These are phyloP conservation scores for Falco columbarius DNA, from an alignment of 2,797 vertebrate genomes.

Conservation along the genomic window DNA sequence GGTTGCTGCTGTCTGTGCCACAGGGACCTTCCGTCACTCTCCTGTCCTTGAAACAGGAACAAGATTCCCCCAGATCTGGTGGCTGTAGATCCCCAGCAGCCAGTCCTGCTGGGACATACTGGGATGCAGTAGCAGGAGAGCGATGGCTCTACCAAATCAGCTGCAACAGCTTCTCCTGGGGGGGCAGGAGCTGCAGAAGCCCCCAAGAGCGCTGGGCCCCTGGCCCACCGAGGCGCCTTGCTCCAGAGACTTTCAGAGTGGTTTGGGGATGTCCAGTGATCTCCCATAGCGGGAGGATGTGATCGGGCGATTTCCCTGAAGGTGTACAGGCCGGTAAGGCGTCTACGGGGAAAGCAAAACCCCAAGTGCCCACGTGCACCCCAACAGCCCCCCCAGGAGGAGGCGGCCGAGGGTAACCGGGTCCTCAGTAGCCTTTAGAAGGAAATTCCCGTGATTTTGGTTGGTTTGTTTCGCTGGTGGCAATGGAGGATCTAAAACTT, in stretches of 20 bases:
- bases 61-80: rapidly evolving
- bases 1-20: rapidly evolving
- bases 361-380: rapidly evolving
- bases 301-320: too few species aligned
- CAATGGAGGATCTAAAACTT: background rate
- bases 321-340: background rate
- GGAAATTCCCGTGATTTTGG: background rate
- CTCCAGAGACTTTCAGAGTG: background rate
- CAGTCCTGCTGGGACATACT: background rate
- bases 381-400: background rate
- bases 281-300: background rate
- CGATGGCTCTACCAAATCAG: too few species aligned
- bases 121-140: background rate
- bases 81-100: background rate
- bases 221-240: too few species aligned
- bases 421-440: too few species aligned
- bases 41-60: background rate
- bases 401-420: rapidly evolving
- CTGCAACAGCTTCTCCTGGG: background rate
- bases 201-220: background rate
- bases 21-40: background rate
- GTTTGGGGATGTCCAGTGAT: background rate
- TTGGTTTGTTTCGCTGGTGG: background rate
- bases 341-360: background rate
- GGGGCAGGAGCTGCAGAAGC: background rate